These are phyloP conservation scores for Mycetomoellerius zeteki DNA, from an alignment of 1,140 invertebrate species.

Conservation along the genomic window DNA sequence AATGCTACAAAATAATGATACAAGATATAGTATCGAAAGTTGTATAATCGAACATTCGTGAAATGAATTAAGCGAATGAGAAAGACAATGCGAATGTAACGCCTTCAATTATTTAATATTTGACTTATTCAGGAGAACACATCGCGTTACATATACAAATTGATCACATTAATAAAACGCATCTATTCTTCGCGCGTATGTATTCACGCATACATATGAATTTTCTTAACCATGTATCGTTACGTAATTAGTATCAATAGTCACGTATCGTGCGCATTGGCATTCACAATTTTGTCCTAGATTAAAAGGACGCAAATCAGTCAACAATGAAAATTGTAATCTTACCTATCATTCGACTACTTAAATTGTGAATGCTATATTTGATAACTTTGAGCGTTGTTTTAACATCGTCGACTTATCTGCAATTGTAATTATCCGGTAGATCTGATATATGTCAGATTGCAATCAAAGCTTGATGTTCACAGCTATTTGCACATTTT, in stretches of 20 bases:
- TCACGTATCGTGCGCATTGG: neutral
- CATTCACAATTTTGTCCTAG: constrained; percentile 61
- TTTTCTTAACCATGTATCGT: constrained; percentile 14
- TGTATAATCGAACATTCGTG: constrained; percentile 45
- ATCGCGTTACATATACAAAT: constrained; percentile 67
- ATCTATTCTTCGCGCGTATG: constrained; percentile 24
- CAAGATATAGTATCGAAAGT: neutral
- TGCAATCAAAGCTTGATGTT: constrained; percentile 29
- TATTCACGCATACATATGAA: constrained; percentile 43
- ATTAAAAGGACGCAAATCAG: constrained; percentile 57
- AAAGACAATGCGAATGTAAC: constrained; percentile 42
- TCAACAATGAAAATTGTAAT: constrained; percentile 59
- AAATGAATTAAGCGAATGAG: constrained; percentile 56
- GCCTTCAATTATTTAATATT: constrained; percentile 63
- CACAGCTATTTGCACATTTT: constrained; percentile 14
- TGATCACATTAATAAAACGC: constrained; percentile 72
- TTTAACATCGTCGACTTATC: constrained; percentile 49
- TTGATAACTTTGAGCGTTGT: constrained; percentile 48
- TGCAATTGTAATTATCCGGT: neutral
- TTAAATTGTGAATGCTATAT: constrained; percentile 56
- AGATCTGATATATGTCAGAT: constrained; percentile 20
- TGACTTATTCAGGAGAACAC: constrained; percentile 44
- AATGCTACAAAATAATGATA: constrained; percentile 42
- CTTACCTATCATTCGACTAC: constrained; percentile 35
- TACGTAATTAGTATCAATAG: constrained; percentile 54